A percentile compares a stretch with the other conserved stretches of the same genome.
Conservation (phyloP, 2,113 vertebrate genomes). For the Gambusia affinis region DNA sequence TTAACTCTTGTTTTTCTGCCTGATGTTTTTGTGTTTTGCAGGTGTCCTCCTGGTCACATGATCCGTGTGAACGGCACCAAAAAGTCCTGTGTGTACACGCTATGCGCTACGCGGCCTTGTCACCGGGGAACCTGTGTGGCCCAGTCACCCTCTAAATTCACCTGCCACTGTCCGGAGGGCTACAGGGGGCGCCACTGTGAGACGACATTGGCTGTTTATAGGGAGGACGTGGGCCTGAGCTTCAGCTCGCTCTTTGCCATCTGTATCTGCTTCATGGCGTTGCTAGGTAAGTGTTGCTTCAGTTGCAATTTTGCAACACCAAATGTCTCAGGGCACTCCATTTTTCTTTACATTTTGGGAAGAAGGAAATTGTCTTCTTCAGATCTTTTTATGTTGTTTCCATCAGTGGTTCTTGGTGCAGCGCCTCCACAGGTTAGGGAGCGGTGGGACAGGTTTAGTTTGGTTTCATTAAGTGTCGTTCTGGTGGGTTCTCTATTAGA, state of each 20-base stretch:
- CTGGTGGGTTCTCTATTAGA: not conserved
- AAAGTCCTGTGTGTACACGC: constrained; percentile 83
- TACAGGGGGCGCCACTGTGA: constrained; percentile 86
- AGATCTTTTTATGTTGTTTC: too few relatives aligned
- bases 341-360: too few relatives aligned
- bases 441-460: too few relatives aligned
- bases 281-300: constrained; percentile 83
- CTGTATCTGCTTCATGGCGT: constrained; percentile 88
- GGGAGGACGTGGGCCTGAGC: constrained; percentile 85
- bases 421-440: too few relatives aligned
- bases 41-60: constrained; percentile 87
- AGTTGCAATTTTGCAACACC: not conserved
- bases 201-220: constrained; percentile 82
- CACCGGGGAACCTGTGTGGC: constrained; percentile 85
- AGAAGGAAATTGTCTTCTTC: too few relatives aligned
- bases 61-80: constrained; percentile 81
- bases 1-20: too few relatives aligned
- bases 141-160: constrained; percentile 83
- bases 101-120: constrained; percentile 84
- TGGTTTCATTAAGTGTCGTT: too few relatives aligned
- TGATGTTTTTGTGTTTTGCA: constrained; percentile 39
- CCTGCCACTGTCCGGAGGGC: constrained; percentile 84
- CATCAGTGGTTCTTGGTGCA: too few relatives aligned
- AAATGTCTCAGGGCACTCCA: too few relatives aligned
- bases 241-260: constrained; percentile 90